Base-by-base conservation (phyloP, 2,888 invertebrate genomes). In the Volucella inflata region DNA sequence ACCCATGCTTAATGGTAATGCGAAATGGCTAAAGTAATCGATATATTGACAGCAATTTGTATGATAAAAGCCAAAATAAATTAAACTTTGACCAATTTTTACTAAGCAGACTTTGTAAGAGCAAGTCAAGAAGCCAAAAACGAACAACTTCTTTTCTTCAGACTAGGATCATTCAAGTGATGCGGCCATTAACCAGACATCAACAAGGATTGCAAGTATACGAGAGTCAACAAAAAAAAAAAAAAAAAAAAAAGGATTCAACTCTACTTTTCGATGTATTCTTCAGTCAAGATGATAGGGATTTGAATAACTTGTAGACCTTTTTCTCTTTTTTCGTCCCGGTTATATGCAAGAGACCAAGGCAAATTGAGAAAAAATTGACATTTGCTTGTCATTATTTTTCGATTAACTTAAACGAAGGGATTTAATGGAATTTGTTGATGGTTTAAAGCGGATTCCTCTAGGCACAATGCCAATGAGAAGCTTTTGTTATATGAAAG, bases 31-130 rank as follows among this genome's bases (percentile, higher is more conserved):
- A 74, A 70, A 59, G 67, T 75, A 80, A 87, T 87, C 82, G 87
- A 82, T 81, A 87, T 87, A 87, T 82, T 87, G 87, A 82, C 82
- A 78, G 77, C 82, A 87, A 87, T 87, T 87, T 87, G 87, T 87
- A 85, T 85, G 85, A 81, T 85, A 85, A 85, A 81, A 68, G 67
- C 76, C 38, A 79, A 80, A 72, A 81, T 77, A 85, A 85, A 81
- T 81, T 85, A 77, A 80, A 77, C 81, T 72, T 85, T 81, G 81
- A 81, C 85, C 85, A 85, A 85, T 85, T 85, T 60, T 81, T 17
- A 72, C 71, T 77, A 85, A 77, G 67, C 75, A 84, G 79, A 60
- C 50, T 40, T 65, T 55, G 38, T 53, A 16, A 67, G 38, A 70
- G 55, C 64, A 6, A 62, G 11, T 40, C 2, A 62, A 75, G 80